Evolutionary conservation across 1,140 invertebrate species (phyloP).

Genomic region (Atopsyche davidsoni): DNA sequence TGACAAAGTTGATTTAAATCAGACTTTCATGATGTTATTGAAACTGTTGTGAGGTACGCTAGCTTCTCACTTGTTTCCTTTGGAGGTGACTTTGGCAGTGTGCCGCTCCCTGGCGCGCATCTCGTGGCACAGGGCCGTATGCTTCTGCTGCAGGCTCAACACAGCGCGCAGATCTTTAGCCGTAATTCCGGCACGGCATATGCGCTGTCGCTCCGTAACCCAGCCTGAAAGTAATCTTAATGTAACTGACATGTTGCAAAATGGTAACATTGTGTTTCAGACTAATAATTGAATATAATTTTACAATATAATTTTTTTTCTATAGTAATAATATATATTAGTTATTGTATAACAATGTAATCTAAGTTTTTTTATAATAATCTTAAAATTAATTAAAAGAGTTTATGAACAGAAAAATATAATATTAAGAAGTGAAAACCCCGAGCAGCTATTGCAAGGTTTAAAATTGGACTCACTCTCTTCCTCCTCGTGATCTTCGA

Average conservation of each 20-base stretch:
- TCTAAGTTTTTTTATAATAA: no score
- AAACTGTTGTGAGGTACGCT: background rate
- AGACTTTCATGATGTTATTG: background rate
- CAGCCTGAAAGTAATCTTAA: conserved; percentile 62
- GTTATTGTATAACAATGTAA: background rate
- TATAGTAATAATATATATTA: background rate
- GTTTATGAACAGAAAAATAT: no score
- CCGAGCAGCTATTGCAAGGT: no score
- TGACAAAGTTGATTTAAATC: background rate
- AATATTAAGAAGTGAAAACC: no score
- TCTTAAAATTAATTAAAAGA: no score
- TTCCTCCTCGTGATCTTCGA: conserved; percentile 90
- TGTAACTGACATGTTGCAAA: no score
- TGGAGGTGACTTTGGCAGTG: conserved; percentile 38
- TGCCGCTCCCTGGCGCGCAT: conserved; percentile 67
- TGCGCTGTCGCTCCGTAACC: conserved; percentile 86
- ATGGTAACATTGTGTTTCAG: no score
- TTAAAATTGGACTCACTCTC: conserved; percentile 51
- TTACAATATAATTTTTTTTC: background rate
- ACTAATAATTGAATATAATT: conserved; percentile 5
- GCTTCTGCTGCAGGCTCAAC: conserved; percentile 86
- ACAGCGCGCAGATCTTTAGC: conserved; percentile 90
- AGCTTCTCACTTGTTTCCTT: conserved; percentile 39
- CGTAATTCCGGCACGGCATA: conserved; percentile 83
- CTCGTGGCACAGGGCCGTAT: conserved; percentile 90